A percentile compares a stretch with the other conserved stretches of the same genome.
Conservation (phyloP, 2,797 vertebrate species). For the Paratrypauchen microcephalus region DNA sequence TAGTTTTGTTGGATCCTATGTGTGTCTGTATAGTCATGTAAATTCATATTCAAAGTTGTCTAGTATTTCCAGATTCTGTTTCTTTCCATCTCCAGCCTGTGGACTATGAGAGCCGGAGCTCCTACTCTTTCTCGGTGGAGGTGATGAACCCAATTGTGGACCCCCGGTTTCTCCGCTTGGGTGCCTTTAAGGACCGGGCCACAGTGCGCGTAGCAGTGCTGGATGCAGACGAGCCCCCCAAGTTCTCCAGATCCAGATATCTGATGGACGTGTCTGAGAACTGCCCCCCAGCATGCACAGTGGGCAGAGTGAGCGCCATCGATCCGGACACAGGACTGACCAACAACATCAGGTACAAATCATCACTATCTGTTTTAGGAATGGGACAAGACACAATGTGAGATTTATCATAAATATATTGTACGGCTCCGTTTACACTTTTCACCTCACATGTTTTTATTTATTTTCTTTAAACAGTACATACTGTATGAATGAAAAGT, state of each 20-base stretch:
- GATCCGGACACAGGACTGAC: constrained; percentile 87
- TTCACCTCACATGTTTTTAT: too few relatives aligned
- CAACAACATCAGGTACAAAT: constrained; percentile 84
- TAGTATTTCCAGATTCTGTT: not conserved
- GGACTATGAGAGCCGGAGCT: constrained; percentile 86
- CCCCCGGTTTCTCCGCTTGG: constrained; percentile 86
- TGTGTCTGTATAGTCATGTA: not conserved
- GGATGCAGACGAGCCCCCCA: constrained; percentile 87
- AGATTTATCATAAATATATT: too few relatives aligned
- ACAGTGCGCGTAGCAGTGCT: constrained; percentile 83
- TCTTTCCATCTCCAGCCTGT: constrained; percentile 64
- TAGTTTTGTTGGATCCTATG: too few relatives aligned
- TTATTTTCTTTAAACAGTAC: too few relatives aligned
- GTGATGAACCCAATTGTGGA: constrained; percentile 89
- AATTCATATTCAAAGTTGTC: not conserved
- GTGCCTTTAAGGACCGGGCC: constrained; percentile 89
- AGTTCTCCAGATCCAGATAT: constrained; percentile 83
- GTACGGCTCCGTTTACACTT: too few relatives aligned
- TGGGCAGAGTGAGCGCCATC: constrained; percentile 83
- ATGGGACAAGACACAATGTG: too few relatives aligned
- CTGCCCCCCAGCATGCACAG: constrained; percentile 82
- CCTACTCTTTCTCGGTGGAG: constrained; percentile 88
- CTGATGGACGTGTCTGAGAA: constrained; percentile 86
- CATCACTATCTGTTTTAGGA: not conserved
- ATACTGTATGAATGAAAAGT: too few relatives aligned